These are phyloP conservation scores for Panonychus citri DNA, from an alignment of 1,140 invertebrate genomes.

Conservation along the genomic window DNA sequence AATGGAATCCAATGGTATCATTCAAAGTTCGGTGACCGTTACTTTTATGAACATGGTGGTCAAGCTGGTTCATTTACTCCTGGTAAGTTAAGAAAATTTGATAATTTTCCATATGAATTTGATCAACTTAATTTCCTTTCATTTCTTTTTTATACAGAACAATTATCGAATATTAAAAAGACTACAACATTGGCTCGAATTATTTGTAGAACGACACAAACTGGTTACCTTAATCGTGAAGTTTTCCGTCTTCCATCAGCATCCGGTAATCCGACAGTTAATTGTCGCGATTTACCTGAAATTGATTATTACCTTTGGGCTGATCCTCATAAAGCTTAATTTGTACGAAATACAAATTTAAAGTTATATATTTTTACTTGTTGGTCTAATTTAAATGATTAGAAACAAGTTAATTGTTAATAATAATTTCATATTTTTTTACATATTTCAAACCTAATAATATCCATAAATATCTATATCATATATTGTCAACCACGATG, in stretches of 20 bases:
- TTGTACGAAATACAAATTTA: too few species aligned
- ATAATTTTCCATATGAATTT: background rate
- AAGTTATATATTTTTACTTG: too few species aligned
- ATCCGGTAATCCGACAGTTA: background rate
- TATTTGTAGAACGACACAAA: background rate
- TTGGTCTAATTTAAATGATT: too few species aligned
- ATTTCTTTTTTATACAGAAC: background rate
- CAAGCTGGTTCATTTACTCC: conserved; percentile 19
- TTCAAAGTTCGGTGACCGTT: conserved; percentile 36
- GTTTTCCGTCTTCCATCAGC: background rate
- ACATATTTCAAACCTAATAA: too few species aligned
- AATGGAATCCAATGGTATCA: conserved; percentile 81
- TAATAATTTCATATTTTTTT: too few species aligned
- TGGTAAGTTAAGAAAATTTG: background rate
- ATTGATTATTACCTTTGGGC: background rate
- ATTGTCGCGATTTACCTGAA: background rate
- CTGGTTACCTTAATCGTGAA: background rate
- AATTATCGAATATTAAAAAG: background rate
- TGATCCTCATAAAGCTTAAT: background rate
- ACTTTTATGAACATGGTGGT: conserved; percentile 24
- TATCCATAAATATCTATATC: too few species aligned
- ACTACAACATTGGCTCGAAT: background rate
- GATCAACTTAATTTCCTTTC: background rate
- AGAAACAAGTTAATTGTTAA: too few species aligned
- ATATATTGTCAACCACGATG: too few species aligned